A percentile compares a stretch with the other conserved stretches of the same genome.
Conservation (phyloP, 2,888 invertebrate genomes). For the Epistrophella euchroma region DNA sequence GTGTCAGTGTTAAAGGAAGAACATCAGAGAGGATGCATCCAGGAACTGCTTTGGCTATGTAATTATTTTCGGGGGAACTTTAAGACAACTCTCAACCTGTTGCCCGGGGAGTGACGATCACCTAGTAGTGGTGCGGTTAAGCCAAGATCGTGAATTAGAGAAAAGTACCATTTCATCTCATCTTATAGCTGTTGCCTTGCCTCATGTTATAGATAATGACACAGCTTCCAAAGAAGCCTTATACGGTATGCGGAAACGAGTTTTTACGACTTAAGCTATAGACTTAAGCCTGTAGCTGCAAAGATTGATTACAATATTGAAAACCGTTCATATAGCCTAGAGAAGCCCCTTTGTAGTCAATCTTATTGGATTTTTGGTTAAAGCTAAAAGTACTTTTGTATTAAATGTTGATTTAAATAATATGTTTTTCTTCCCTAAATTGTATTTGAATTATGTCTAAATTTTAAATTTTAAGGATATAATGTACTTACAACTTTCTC, state of each 20-base stretch:
- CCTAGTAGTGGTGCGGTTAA: conserved; percentile 41
- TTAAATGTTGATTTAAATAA: background rate
- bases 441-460: too few species aligned
- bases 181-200: conserved; percentile 33
- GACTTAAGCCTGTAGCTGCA: conserved; percentile 33
- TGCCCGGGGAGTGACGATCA: conserved; percentile 59
- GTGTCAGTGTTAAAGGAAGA: conserved; percentile 62
- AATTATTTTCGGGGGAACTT: conserved; percentile 72
- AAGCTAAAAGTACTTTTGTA: conserved; percentile 6
- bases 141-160: conserved; percentile 43
- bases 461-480: too few species aligned
- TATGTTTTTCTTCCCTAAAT: background rate
- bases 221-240: conserved; percentile 65
- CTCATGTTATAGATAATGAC: conserved; percentile 59
- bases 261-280: conserved; percentile 43
- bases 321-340: conserved; percentile 14
- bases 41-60: conserved; percentile 70
- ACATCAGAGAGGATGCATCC: conserved; percentile 60
- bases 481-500: too few species aligned
- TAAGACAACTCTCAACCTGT: conserved; percentile 60
- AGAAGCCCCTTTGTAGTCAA: background rate
- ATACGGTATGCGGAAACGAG: conserved; percentile 65
- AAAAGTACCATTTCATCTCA: conserved; percentile 55
- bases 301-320: conserved; percentile 29
- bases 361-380: background rate